Evolutionary conservation across 2,113 vertebrate species (phyloP), one percentile per base, ranked within the genome.

Genomic region (Turnix velox): DNA sequence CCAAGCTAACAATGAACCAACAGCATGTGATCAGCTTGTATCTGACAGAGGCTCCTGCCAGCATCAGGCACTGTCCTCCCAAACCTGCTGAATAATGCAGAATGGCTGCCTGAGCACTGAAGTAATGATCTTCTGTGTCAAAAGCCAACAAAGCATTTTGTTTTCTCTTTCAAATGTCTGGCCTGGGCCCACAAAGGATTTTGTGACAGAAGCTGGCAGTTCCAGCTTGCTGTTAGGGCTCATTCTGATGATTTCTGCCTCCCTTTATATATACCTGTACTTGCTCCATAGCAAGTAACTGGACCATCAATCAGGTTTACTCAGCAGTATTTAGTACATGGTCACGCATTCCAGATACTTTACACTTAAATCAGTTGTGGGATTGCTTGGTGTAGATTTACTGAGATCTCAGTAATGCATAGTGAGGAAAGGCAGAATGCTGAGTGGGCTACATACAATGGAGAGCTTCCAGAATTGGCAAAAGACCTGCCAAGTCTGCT

Each of bases 71-170:
- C 91, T 49, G 83, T 87, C 69, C 92, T 94, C 49, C 54, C 81
- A 93, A 93, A 93, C 87, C 88, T 95, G 96, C 95, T 96, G 96
- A 96, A 95, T 95, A 96, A 95, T 95, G 95, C 80, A 69, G 84
- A 94, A 95, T 48, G 84, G 71, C 81, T 95, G 88, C 69, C 80
- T 46, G 89, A 92, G 63, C 0, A 74, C 91, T 96, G 94, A 94
- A 94, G 92, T 95, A 90, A 92, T 93, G 73, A 78, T 76, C 91
- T 78, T 77, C 90, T 84, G 25, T 96, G 67, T 92, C 58, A 92
- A 92, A 96, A 93, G 89, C 89, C 84, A 89, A 77, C 89, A 93
- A 87, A 95, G 94, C 89, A 35, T 82, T 93, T 96, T 91, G 73
- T 92, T 91, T 93, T 91, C 84, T 75, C 77, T 93, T 92, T 82